Conservation (phyloP, 1,140 invertebrate species). For the Zaprionus davidi region DNA sequence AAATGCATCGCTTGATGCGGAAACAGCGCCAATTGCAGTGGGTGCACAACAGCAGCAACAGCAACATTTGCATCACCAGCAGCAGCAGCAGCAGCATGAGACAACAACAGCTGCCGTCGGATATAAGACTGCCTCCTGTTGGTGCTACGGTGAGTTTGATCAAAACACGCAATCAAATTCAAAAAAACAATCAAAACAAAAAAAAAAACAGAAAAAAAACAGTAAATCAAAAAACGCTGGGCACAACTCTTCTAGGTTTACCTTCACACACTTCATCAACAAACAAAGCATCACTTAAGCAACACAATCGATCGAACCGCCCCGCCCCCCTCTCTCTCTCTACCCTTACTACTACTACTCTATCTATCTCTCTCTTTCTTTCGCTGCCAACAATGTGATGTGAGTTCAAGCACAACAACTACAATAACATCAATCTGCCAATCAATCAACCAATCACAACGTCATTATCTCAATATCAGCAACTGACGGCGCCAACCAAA, state of each 20-base stretch:
- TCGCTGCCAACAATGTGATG: conserved; percentile 21
- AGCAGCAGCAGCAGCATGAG: conserved; percentile 32
- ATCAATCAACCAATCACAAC: conserved; percentile 70
- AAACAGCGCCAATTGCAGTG: conserved; percentile 31
- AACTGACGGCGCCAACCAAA: conserved; percentile 48
- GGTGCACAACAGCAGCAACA: conserved; percentile 27
- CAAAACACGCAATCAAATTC: conserved; percentile 73
- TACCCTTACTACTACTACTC: neutral
- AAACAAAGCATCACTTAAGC: neutral
- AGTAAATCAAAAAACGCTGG: conserved; percentile 42
- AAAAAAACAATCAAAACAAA: conserved; percentile 50
- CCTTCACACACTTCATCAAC: neutral
- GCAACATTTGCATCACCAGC: conserved; percentile 21
- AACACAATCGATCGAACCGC: neutral
- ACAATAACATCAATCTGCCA: conserved; percentile 69
- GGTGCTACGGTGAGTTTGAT: conserved; percentile 84
- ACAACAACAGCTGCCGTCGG: conserved; percentile 40
- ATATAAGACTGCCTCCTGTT: conserved; percentile 81
- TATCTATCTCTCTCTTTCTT: conserved; percentile 11
- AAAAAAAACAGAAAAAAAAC: conserved; percentile 39
- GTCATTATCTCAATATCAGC: conserved; percentile 36
- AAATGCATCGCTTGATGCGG: conserved; percentile 43
- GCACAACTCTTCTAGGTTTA: conserved; percentile 70
- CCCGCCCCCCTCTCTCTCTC: too few species aligned
- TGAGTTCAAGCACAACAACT: conserved; percentile 17